phyloP scores from a whole-genome alignment of 2,113 vertebrate genomes.

The Glareola pratincola region DNA sequence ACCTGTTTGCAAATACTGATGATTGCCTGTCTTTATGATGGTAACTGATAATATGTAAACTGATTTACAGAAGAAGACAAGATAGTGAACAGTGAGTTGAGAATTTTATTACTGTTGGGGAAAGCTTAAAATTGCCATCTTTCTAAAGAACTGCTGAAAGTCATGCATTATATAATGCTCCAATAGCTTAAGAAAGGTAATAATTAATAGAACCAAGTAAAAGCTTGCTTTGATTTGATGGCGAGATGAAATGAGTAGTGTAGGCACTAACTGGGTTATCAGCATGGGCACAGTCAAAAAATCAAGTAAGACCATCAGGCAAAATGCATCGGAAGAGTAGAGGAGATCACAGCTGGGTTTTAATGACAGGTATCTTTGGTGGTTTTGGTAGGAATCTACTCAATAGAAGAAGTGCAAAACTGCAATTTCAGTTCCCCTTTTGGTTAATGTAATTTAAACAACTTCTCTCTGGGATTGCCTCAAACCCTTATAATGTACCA shows the following conservation, averaged over 20 bases:
- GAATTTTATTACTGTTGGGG: not conserved
- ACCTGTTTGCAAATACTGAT: not conserved
- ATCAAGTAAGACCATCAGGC: not conserved
- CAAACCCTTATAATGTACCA: not conserved
- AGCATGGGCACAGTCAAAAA: not conserved
- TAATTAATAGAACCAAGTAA: not conserved
- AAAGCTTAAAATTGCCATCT: not conserved
- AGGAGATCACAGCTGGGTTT: not conserved
- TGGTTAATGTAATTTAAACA: slow-evolving; percentile 10
- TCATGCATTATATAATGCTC: not conserved
- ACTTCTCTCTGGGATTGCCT: not conserved
- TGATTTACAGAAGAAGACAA: not conserved
- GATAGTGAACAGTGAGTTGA: not conserved
- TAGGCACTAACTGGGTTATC: not conserved
- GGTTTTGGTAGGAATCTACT: not conserved
- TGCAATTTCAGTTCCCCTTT: slow-evolving; percentile 31
- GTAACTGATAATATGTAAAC: not conserved
- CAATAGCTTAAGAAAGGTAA: not conserved
- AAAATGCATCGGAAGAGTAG: not conserved
- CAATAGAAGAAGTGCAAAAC: slow-evolving; percentile 15
- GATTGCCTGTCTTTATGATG: not conserved
- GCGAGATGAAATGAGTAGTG: not conserved
- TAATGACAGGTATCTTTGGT: not conserved
- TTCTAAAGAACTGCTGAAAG: not conserved
- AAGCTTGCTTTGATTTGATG: not conserved